Conservation (phyloP, 2,888 invertebrate species). For the Petrolisthes manimaculis region DNA sequence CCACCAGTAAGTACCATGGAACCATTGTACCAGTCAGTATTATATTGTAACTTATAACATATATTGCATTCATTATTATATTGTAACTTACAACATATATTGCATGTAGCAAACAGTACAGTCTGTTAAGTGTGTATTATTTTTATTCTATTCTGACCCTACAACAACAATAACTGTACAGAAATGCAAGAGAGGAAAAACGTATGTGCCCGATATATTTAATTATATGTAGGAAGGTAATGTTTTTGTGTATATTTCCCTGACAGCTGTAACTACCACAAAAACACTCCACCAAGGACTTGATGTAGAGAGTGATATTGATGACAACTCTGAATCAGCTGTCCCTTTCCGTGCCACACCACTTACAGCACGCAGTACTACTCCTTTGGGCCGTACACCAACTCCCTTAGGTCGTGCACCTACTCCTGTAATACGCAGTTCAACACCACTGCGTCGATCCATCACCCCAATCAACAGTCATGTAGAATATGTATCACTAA, state of each 20-base stretch:
- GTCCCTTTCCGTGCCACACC: conserved; percentile 51
- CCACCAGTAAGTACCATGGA: conserved; percentile 29
- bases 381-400: conserved; percentile 31
- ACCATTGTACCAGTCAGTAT: too few relatives aligned
- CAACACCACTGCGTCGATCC: conserved; percentile 25
- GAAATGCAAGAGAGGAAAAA: too few relatives aligned
- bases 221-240: too few relatives aligned
- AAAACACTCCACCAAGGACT: conserved; percentile 49
- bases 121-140: too few relatives aligned
- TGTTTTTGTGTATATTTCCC: too few relatives aligned
- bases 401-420: conserved; percentile 27
- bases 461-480: conserved; percentile 14
- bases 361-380: conserved; percentile 43
- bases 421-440: conserved; percentile 32
- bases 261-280: conserved; percentile 45
- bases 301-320: conserved; percentile 58
- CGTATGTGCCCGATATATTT: too few relatives aligned
- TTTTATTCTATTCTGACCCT: too few relatives aligned
- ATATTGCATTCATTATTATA: too few relatives aligned
- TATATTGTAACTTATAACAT: too few relatives aligned
- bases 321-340: conserved; percentile 48
- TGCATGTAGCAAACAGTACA: too few relatives aligned
- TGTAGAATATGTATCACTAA: not conserved
- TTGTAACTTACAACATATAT: too few relatives aligned
- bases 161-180: too few relatives aligned